Percentiles rank a stretch among this genome's conserved stretches.
Evolutionary conservation across 2,797 vertebrate species (phyloP).

Genomic region (Percopsis omiscomaycus): DNA sequence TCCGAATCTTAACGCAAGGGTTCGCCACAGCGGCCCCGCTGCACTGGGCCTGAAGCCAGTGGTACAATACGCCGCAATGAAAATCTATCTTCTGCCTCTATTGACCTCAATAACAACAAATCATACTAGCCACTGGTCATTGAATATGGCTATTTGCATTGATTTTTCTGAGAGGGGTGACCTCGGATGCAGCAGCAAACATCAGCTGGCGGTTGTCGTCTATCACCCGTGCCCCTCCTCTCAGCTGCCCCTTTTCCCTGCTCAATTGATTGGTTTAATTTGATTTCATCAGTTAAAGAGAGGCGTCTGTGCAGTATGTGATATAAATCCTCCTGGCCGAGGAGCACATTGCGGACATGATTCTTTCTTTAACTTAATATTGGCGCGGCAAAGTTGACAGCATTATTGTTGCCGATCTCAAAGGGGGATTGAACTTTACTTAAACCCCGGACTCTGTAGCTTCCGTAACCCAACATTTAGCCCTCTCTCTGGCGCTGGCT

Average conservation of each 20-base stretch:
- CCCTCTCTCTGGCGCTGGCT: no score
- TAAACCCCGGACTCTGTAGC: no score
- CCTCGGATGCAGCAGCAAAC: conserved; percentile 20
- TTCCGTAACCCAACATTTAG: no score
- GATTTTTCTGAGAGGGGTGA: conserved; percentile 32
- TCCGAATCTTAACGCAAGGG: conserved; percentile 29
- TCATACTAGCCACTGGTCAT: conserved; percentile 48
- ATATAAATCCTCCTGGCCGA: not conserved
- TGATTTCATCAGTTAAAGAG: not conserved
- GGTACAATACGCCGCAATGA: conserved; percentile 17
- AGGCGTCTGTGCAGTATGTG: not conserved
- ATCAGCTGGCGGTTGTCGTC: conserved; percentile 1
- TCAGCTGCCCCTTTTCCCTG: not conserved
- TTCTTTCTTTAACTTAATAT: no score
- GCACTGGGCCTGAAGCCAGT: conserved; percentile 42
- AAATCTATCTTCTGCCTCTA: conserved; percentile 25
- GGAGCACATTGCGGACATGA: no score
- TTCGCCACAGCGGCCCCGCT: conserved; percentile 23
- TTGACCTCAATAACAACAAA: conserved; percentile 52
- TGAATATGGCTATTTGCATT: conserved; percentile 44
- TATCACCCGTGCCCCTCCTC: not conserved
- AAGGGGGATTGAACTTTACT: no score
- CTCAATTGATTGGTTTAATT: not conserved
- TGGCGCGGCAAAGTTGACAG: no score
- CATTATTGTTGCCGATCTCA: no score